These are phyloP conservation scores for Urosaurus nigricauda DNA, from an alignment of 2,797 vertebrate species.

Conservation along the genomic window DNA sequence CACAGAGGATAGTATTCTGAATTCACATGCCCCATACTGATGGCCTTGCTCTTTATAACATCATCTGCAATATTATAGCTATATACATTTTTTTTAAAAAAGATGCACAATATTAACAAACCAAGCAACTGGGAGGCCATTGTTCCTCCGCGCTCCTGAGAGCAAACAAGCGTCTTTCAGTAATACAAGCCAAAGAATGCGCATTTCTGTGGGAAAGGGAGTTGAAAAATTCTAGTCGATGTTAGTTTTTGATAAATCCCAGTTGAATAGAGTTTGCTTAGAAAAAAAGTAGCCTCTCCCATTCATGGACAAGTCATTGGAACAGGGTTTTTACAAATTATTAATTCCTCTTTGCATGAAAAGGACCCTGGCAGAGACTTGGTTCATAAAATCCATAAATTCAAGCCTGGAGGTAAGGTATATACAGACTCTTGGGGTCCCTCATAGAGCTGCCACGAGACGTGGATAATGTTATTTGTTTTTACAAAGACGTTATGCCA, in stretches of 20 bases:
- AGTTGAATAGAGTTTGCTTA: background rate
- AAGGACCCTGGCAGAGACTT: background rate
- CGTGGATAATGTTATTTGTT: background rate
- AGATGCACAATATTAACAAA: slow-evolving; percentile 70
- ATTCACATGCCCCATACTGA: slow-evolving; percentile 26
- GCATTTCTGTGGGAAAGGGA: background rate
- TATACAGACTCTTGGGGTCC: background rate
- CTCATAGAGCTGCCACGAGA: background rate
- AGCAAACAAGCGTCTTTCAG: slow-evolving; percentile 58
- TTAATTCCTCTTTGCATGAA: background rate
- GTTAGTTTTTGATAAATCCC: background rate
- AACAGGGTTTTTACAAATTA: background rate
- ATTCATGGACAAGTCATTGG: background rate
- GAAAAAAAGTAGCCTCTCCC: background rate
- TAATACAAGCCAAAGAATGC: slow-evolving; percentile 38
- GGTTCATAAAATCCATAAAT: too few species aligned
- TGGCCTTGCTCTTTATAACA: slow-evolving; percentile 57
- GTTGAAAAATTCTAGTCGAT: background rate
- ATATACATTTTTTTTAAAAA: slow-evolving; percentile 39
- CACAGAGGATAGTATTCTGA: slow-evolving; percentile 48
- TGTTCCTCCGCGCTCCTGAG: slow-evolving; percentile 30
- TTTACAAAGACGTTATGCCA: background rate
- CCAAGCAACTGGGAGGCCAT: background rate
- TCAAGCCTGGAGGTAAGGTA: background rate
- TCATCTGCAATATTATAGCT: slow-evolving; percentile 42